A percentile compares a stretch with the other conserved stretches of the same genome.
Evolutionary conservation across 1,140 invertebrate genomes (phyloP).

Genomic region (Diorhabda carinulata): DNA sequence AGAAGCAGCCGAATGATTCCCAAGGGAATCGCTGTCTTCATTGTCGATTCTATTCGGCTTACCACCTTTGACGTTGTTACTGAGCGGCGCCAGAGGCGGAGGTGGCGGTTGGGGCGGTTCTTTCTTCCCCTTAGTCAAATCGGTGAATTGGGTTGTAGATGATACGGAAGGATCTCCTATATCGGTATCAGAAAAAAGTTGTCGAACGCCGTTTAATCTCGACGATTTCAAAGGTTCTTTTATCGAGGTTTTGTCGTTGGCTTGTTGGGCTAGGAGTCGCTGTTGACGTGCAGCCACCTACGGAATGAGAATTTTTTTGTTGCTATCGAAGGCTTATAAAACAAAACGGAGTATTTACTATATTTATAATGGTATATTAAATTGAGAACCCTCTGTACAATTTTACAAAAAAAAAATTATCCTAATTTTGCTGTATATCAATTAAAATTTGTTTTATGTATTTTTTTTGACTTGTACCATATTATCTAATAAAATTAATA

Average conservation of each 20-base stretch:
- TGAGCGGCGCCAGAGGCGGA: constrained; percentile 53
- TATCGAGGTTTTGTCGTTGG: constrained; percentile 34
- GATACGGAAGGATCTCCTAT: constrained; percentile 41
- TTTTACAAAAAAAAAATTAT: too few species aligned
- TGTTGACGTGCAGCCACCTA: constrained; percentile 61
- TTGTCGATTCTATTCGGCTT: constrained; percentile 40
- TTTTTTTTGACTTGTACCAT: too few species aligned
- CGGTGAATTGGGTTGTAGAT: constrained; percentile 41
- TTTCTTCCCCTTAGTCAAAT: constrained; percentile 45
- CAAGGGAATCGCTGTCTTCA: constrained; percentile 57
- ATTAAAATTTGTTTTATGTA: too few species aligned
- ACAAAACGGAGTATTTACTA: background rate
- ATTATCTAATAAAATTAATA: too few species aligned
- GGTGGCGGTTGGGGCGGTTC: constrained; percentile 50
- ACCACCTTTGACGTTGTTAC: constrained; percentile 36
- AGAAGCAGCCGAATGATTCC: constrained; percentile 55
- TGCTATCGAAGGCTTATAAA: background rate
- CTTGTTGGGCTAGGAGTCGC: constrained; percentile 55
- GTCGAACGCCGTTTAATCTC: constrained; percentile 46
- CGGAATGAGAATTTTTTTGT: background rate
- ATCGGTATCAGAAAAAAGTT: constrained; percentile 41
- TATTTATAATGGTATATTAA: background rate
- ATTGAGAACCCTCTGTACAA: background rate
- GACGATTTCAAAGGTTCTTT: constrained; percentile 47
- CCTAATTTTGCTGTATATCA: too few species aligned